phyloP scores from a whole-genome alignment of 2,888 invertebrate species.

The Ophonus ardosiacus region DNA sequence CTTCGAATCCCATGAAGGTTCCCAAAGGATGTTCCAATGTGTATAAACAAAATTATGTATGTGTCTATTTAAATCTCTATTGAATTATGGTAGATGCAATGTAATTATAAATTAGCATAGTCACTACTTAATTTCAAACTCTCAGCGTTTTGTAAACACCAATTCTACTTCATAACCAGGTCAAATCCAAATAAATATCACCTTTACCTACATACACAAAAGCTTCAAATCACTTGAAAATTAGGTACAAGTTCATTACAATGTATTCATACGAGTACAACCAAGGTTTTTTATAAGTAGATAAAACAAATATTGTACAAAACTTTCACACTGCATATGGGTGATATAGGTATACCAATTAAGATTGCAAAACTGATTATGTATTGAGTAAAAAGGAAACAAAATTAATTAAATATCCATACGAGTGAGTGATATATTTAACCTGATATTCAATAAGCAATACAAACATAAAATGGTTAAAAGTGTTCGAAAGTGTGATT shows the following conservation, averaged over 20 bases:
- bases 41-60: not conserved
- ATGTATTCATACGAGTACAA: not conserved
- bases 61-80: not conserved
- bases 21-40: no score
- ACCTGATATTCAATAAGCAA: not conserved
- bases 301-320: not conserved
- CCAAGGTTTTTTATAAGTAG: conserved; percentile 27
- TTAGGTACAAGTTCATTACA: conserved; percentile 29
- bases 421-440: not conserved
- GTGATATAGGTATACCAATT: not conserved
- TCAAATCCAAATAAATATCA: conserved; percentile 35
- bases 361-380: not conserved
- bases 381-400: not conserved
- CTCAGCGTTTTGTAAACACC: not conserved
- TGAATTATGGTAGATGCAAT: not conserved
- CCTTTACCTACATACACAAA: conserved; percentile 38
- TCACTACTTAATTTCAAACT: not conserved
- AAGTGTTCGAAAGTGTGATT: no score
- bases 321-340: conserved; percentile 18
- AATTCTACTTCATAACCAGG: conserved; percentile 29
- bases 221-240: conserved; percentile 27
- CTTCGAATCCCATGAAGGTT: no score
- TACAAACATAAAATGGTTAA: not conserved
- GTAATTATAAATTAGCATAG: conserved; percentile 27
- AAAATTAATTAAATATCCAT: not conserved